phyloP scores from a whole-genome alignment of 2,888 invertebrate genomes.

The Oligia strigilis region DNA sequence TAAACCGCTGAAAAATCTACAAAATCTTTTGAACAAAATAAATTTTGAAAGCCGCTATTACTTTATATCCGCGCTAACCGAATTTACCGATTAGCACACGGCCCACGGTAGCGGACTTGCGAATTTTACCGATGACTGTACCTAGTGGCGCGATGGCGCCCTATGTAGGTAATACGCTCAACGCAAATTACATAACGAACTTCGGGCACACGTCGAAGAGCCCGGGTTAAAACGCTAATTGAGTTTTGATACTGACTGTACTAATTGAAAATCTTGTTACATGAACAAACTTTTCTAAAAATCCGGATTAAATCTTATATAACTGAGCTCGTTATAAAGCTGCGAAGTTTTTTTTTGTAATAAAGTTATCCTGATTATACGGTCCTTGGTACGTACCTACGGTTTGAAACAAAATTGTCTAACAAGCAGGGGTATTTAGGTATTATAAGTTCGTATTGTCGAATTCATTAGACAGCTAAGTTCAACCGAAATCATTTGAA shows the following conservation, averaged over 20 bases:
- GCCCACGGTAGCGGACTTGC: conserved; percentile 2
- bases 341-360: conserved; percentile 25
- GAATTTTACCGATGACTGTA: conserved; percentile 31
- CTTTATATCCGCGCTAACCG: conserved; percentile 18
- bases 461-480: background rate
- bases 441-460: background rate
- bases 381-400: background rate
- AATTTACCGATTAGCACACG: conserved; percentile 22
- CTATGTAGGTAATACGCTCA: conserved; percentile 32
- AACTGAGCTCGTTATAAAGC: conserved; percentile 40
- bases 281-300: conserved; percentile 59
- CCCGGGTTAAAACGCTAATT: conserved; percentile 70
- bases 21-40: conserved; percentile 13
- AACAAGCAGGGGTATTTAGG: background rate
- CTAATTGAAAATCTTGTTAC: conserved; percentile 70
- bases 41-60: conserved; percentile 4
- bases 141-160: background rate
- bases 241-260: conserved; percentile 70
- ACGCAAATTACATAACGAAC: conserved; percentile 57
- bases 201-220: conserved; percentile 50
- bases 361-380: conserved; percentile 33
- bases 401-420: background rate
- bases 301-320: conserved; percentile 33
- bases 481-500: background rate
- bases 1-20: background rate